phyloP scores from a whole-genome alignment of 2,797 vertebrate species.

The Sebastes minor region DNA sequence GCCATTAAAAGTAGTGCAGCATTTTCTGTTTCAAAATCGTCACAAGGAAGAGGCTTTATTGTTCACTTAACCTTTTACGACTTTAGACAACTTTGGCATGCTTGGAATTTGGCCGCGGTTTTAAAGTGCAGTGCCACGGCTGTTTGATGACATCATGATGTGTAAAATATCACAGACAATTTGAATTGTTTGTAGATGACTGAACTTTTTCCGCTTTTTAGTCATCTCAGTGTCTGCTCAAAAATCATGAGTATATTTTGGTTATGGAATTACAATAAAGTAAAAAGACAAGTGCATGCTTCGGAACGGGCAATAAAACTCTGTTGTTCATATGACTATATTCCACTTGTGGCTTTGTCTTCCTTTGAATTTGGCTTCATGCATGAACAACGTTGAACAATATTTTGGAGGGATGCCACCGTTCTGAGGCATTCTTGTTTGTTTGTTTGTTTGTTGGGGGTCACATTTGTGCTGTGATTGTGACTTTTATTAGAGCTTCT shows the following conservation, averaged over 20 bases:
- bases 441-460: background rate
- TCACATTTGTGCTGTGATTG: background rate
- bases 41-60: background rate
- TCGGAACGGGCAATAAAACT: slow-evolving; percentile 66
- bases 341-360: slow-evolving; percentile 68
- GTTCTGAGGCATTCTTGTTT: background rate
- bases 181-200: slow-evolving; percentile 24
- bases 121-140: background rate
- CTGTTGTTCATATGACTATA: slow-evolving; percentile 66
- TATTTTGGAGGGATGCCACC: slow-evolving; percentile 16
- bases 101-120: background rate
- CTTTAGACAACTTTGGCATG: background rate
- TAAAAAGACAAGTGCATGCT: slow-evolving; percentile 56
- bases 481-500: background rate
- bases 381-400: slow-evolving; percentile 50
- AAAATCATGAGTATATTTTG: slow-evolving; percentile 62
- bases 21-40: slow-evolving; percentile 15
- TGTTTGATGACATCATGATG: slow-evolving; percentile 13
- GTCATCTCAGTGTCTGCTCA: slow-evolving; percentile 53
- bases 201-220: slow-evolving; percentile 38
- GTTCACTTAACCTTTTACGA: background rate
- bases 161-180: slow-evolving; percentile 16
- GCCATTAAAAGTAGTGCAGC: background rate
- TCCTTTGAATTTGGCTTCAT: slow-evolving; percentile 55
- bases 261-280: slow-evolving; percentile 74